Conservation (phyloP, 2,113 vertebrate species). For the zebrafish (Danio rerio) region DNA sequence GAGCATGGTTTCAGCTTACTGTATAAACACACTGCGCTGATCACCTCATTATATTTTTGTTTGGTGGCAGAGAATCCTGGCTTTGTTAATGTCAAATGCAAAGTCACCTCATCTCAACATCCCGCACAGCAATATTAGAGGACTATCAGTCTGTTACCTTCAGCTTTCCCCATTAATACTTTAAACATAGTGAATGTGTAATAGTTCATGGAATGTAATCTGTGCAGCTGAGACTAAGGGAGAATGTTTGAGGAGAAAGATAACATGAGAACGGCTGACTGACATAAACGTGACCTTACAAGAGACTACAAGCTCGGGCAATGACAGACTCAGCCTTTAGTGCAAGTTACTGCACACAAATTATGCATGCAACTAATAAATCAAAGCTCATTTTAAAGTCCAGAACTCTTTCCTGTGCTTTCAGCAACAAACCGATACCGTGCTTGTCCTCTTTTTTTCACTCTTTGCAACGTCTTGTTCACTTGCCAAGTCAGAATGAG, state of each 20-base stretch:
- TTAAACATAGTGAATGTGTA: constrained; percentile 4
- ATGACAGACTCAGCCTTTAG: constrained; percentile 29
- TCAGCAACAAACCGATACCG: neutral
- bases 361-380: neutral
- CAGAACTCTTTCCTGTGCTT: neutral
- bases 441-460: neutral
- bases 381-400: constrained; percentile 21
- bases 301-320: constrained; percentile 65
- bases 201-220: constrained; percentile 13
- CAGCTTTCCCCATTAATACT: neutral
- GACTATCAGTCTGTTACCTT: neutral
- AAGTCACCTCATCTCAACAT: neutral
- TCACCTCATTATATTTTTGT: neutral
- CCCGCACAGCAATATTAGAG: neutral
- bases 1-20: too few species aligned
- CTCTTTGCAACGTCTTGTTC: neutral
- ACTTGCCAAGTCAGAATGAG: constrained; percentile 12
- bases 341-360: neutral
- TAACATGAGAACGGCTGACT: constrained; percentile 44
- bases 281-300: constrained; percentile 46
- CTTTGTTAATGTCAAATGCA: neutral
- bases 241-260: constrained; percentile 39
- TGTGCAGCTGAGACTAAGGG: neutral
- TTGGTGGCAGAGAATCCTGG: neutral
- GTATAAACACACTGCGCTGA: neutral